Conservation (phyloP, 2,113 vertebrate species). For the Nothoprocta pentlandii region DNA sequence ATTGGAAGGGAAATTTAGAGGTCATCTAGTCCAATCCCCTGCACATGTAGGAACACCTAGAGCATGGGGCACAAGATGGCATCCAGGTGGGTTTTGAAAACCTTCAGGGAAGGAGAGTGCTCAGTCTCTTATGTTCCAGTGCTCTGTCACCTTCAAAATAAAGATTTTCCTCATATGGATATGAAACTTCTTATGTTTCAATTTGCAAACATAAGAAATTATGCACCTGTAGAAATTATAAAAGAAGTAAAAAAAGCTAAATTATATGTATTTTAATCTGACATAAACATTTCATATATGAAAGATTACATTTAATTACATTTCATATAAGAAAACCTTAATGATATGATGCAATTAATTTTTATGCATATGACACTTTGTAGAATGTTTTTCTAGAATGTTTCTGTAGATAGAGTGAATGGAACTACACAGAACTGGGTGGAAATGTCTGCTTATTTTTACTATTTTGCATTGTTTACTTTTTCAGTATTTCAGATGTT, state of each 20-base stretch:
- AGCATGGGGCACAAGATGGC: too few relatives aligned
- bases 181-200: too few relatives aligned
- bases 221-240: neutral
- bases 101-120: too few relatives aligned
- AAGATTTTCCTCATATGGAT: too few relatives aligned
- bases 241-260: rapidly evolving
- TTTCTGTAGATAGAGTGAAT: neutral
- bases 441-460: neutral
- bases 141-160: too few relatives aligned
- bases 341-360: neutral
- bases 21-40: too few relatives aligned
- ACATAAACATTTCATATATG: neutral
- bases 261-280: neutral
- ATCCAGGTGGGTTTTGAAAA: too few relatives aligned
- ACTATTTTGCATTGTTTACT: neutral
- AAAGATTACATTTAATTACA: neutral
- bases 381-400: neutral
- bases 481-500: neutral
- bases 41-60: too few relatives aligned
- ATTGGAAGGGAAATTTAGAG: too few relatives aligned
- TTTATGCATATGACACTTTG: neutral
- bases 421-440: neutral
- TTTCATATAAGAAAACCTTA: neutral
- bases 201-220: too few relatives aligned
- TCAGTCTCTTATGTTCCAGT: too few relatives aligned